Base-by-base conservation (phyloP, 2,113 vertebrate species). In the Pedetes capensis region DNA sequence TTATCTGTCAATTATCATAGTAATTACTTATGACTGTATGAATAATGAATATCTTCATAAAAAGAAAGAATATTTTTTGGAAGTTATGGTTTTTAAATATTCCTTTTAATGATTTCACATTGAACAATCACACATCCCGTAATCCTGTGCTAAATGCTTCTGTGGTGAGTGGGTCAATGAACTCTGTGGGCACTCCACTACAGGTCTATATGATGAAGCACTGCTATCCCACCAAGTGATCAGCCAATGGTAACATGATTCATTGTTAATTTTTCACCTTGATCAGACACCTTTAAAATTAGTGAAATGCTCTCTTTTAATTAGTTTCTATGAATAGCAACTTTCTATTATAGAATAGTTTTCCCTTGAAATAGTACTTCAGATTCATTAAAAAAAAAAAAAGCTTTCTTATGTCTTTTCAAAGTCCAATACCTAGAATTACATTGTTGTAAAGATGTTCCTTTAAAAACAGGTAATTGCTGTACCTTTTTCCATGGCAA, bases 311-410 rank as follows among this genome's bases (percentile, higher is more conserved):
- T 96, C 57, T 94, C 44, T 87, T 85, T 93, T 97, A 97, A 97
- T 97, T 97, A 97, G 97, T 96, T 97, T 97, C 97, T 96, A 97
- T 97, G 95, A 97, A 97, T 97, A 97, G 95, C 27, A 97, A 90
- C 84, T 92, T 89, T 93, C 95, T 95, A 97, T 96, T 97, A 97
- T 84, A 95, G 92, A 93, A 93, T 68, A 93, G 93, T 97, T 97
- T 97, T 96, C 94, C 96, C 93, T 97, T 97, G 97, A 97, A 97
- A 97, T 96, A 97, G 96, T 95, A 93, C 95, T 96, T 97, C 87
- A 93, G 80, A 96, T 95, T 97, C 95, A 97, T 97, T 96, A 96
- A 44, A 94, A 89, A 96, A 96, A 44, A 94, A 89, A 96, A 93
- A 97, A 94, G 53, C 55, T 87, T 96, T 91, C 13, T 66, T 59